A percentile compares a stretch with the other conserved stretches of the same genome.
phyloP scores from a whole-genome alignment of 2,113 vertebrate genomes.

The Sebastes schlegelii region DNA sequence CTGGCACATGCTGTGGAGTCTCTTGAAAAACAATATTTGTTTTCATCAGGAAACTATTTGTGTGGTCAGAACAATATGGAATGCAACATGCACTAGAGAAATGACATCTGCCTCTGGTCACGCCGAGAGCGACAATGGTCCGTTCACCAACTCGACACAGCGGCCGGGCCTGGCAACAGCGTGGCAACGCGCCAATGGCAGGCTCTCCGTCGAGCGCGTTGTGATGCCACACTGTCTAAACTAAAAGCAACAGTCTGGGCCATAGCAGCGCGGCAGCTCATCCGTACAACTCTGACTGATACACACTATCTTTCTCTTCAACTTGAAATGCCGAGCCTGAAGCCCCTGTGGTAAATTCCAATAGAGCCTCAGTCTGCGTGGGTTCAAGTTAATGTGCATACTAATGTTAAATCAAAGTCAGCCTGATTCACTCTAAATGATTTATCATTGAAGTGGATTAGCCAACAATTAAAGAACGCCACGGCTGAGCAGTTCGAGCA shows the following conservation, averaged over 20 bases:
- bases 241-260: conserved; percentile 47
- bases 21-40: conserved; percentile 15
- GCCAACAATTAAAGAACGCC: conserved; percentile 60
- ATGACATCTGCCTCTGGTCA: conserved; percentile 68
- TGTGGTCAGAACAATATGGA: conserved; percentile 40
- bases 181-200: conserved; percentile 39
- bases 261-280: conserved; percentile 31
- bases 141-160: conserved; percentile 69
- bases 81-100: conserved; percentile 50
- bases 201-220: conserved; percentile 38
- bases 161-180: conserved; percentile 41
- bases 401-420: conserved; percentile 62
- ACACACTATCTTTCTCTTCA: conserved; percentile 15
- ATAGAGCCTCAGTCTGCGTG: conserved; percentile 32
- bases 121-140: conserved; percentile 71
- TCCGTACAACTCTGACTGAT: conserved; percentile 33
- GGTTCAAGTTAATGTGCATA: conserved; percentile 49
- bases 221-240: conserved; percentile 60
- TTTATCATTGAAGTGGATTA: conserved; percentile 57
- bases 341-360: conserved; percentile 39
- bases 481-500: conserved; percentile 48
- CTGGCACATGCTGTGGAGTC: conserved; percentile 10
- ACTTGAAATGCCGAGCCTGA: conserved; percentile 32
- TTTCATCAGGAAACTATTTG: conserved; percentile 48
- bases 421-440: conserved; percentile 44